phyloP scores from a whole-genome alignment of 2,113 vertebrate species.

The Nothoprocta pentlandii region DNA sequence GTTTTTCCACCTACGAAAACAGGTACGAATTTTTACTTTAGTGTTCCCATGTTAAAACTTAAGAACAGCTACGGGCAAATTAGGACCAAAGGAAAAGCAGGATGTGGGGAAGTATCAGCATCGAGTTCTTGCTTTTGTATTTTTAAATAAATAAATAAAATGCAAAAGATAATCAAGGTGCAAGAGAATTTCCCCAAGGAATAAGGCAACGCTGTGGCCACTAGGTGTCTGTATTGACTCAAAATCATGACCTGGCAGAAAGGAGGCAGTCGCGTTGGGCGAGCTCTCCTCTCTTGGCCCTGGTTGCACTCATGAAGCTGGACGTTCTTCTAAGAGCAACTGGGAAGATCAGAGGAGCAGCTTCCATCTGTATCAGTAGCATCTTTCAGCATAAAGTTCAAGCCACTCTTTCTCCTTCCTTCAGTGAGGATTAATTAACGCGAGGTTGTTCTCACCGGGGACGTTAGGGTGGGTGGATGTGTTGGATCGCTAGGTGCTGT shows the following conservation, averaged over 20 bases:
- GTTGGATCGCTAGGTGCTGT: neutral
- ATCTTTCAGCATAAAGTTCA: neutral
- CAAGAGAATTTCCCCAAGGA: neutral
- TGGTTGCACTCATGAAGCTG: neutral
- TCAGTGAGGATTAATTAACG: neutral
- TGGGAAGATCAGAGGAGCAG: neutral
- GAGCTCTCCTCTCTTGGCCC: neutral
- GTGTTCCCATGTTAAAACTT: neutral
- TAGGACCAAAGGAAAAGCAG: conserved; percentile 26
- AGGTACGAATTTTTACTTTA: neutral
- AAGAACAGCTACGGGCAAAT: neutral
- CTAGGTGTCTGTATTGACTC: conserved; percentile 54
- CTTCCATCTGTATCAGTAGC: neutral
- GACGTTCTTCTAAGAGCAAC: neutral
- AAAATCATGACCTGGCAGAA: neutral
- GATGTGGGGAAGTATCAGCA: neutral
- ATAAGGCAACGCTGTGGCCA: neutral
- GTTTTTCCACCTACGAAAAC: neutral
- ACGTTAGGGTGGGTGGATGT: neutral
- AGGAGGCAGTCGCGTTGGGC: neutral
- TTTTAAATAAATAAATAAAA: neutral
- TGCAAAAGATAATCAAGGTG: neutral
- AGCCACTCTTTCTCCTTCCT: neutral
- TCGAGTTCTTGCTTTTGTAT: neutral
- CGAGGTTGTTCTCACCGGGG: neutral